phyloP scores from a whole-genome alignment of 2,888 invertebrate species.

The Rhyacophila evoluta region DNA sequence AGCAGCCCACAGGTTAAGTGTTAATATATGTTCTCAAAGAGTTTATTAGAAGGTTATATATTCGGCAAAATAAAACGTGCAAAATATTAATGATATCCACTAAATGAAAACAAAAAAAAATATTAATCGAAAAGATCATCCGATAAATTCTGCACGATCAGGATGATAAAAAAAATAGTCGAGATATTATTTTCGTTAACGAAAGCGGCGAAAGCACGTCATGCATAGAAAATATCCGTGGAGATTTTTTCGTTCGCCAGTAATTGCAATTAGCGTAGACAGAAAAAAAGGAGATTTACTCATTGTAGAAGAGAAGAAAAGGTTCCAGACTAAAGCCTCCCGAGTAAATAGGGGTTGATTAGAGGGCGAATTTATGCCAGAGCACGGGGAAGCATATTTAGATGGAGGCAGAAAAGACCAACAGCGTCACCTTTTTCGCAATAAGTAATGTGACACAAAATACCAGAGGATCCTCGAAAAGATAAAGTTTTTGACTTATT shows the following conservation, averaged over 20 bases:
- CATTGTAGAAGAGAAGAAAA: constrained; percentile 27
- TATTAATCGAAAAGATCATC: too few species aligned
- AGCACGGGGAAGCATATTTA: constrained; percentile 39
- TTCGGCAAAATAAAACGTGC: too few species aligned
- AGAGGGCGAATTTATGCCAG: constrained; percentile 51
- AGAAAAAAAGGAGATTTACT: constrained; percentile 16
- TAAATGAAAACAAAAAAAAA: too few species aligned
- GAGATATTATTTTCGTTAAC: background rate
- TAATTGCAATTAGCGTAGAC: constrained; percentile 32
- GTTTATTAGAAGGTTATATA: too few species aligned
- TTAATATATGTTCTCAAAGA: too few species aligned
- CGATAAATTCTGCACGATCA: too few species aligned
- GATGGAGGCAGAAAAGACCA: background rate
- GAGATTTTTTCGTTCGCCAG: background rate
- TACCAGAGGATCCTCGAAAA: background rate
- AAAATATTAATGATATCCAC: too few species aligned
- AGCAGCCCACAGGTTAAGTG: too few species aligned
- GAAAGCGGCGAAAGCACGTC: background rate
- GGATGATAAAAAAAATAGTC: background rate
- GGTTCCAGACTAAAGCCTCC: constrained; percentile 27
- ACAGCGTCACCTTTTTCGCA: constrained; percentile 1
- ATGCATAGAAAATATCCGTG: background rate
- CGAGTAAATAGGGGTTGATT: constrained; percentile 48
- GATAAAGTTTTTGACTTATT: constrained; percentile 24
- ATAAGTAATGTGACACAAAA: constrained; percentile 4